Conservation (phyloP, 2,888 invertebrate species). For the Koerneria pararmatus region DNA sequence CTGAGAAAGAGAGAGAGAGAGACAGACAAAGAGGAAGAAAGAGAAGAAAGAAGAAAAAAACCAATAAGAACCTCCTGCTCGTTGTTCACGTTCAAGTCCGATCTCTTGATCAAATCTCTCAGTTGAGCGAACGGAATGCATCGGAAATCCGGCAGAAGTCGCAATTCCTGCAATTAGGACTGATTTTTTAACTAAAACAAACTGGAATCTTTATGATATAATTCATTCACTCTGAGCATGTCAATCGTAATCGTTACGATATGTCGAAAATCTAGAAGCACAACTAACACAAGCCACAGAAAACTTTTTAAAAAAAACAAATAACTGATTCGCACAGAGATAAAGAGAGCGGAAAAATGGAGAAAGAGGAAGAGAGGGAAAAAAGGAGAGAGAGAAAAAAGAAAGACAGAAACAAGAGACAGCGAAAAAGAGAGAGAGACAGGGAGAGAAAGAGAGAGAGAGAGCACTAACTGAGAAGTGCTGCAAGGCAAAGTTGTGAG, state of each 20-base stretch:
- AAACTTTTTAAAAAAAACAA: background rate
- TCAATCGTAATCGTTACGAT: no score
- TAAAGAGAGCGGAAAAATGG: background rate
- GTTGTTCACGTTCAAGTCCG: constrained; percentile 39
- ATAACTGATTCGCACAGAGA: background rate
- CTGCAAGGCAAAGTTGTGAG: constrained; percentile 45
- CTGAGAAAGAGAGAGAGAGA: background rate
- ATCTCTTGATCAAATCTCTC: constrained; percentile 36
- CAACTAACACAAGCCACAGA: no score
- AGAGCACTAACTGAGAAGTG: constrained; percentile 35
- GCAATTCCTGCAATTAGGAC: constrained; percentile 32
- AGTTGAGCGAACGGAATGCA: constrained; percentile 38
- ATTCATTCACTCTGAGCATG: no score
- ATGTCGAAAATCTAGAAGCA: no score
- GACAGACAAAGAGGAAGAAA: background rate
- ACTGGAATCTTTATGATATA: no score
- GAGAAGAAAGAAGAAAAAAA: background rate
- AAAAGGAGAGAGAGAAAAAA: no score
- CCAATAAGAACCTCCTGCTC: constrained; percentile 36
- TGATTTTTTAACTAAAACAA: background rate
- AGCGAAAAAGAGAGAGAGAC: background rate
- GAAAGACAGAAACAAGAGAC: background rate
- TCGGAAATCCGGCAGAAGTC: constrained; percentile 35
- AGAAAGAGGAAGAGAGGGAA: no score
- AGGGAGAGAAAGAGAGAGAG: background rate